Conservation (phyloP, 2,888 invertebrate species). For the Temnothorax unifasciatus region DNA sequence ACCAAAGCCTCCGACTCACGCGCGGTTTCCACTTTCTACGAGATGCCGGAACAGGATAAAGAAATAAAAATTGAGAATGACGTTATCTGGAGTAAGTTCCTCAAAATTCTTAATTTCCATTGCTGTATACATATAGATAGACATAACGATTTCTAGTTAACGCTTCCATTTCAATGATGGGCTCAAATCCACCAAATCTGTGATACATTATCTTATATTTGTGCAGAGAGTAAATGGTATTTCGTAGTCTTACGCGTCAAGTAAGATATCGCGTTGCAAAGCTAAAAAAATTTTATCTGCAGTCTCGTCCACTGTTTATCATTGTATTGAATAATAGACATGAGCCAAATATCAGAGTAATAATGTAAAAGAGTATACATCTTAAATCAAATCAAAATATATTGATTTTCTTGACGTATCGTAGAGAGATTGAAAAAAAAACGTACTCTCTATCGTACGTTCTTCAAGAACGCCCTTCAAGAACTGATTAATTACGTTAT, state of each 20-base stretch:
- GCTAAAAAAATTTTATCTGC: background rate
- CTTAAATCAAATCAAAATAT: background rate
- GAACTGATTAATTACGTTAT: conserved; percentile 33
- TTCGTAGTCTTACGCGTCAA: background rate
- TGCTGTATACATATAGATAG: background rate
- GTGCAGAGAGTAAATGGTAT: background rate
- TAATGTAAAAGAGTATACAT: background rate
- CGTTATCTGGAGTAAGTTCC: conserved; percentile 66
- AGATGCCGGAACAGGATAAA: conserved; percentile 60
- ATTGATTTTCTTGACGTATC: background rate
- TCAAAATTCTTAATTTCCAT: background rate
- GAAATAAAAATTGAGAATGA: conserved; percentile 44
- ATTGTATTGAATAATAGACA: background rate
- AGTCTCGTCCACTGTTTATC: background rate
- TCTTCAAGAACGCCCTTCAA: background rate
- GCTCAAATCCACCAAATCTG: background rate
- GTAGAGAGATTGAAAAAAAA: background rate
- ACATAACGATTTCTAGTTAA: background rate
- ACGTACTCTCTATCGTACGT: background rate
- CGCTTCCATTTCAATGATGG: background rate
- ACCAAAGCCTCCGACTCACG: conserved; percentile 65
- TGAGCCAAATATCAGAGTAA: background rate
- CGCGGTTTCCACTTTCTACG: conserved; percentile 40
- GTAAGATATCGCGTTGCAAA: background rate
- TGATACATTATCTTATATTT: background rate